Base-by-base conservation (phyloP, 1,140 invertebrate species). In the Cepaea nemoralis region DNA sequence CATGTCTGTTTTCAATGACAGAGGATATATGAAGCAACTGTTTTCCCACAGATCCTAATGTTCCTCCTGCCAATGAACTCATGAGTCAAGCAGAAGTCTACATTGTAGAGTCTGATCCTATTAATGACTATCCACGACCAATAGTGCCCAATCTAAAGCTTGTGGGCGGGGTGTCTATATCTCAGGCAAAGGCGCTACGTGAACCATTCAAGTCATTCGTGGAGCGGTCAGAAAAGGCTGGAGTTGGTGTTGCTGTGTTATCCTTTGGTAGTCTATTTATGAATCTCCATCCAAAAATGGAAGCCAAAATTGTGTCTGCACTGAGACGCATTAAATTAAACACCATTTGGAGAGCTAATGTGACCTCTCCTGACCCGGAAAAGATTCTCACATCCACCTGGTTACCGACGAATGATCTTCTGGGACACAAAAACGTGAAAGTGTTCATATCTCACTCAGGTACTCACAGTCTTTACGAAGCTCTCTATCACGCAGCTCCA, bases 401-500 rank as follows among this genome's bases (percentile, higher is more conserved):
- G 81, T 55, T 82, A 40, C 81, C 81, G n/a, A 74, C 77, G 69
- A 82, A 82, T 69, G 81, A 82, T 59, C 73, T 82, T 42, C 42
- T 82, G 59, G 80, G 55, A 48, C 37, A 82, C 70, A 33, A 22
- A 0, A 76, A 77, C 37, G 82, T 82, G 22, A 84, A 82, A 40
- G 27, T n/a, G n/a, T n/a, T n/a, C n/a, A n/a, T n/a, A n/a, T n/a
- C n/a, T n/a, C n/a, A n/a, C n/a, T n/a, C n/a, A 79, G 86, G 86
- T 2, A 85, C 83, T 45, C 86, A 84, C 71, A 81, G 84, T 33
- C 70, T 83, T 22, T 86, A 84, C 75, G 87, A 88, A 66, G 83
- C 80, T 16, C 67, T 86, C 0, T 86, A 86, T 85, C 66, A n/a
- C n/a, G n/a, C n/a, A n/a, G n/a, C n/a, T n/a, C n/a, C n/a, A n/a